Evolutionary conservation across 2,888 invertebrate genomes (phyloP).

Genomic region (Polylopha cassiicola): DNA sequence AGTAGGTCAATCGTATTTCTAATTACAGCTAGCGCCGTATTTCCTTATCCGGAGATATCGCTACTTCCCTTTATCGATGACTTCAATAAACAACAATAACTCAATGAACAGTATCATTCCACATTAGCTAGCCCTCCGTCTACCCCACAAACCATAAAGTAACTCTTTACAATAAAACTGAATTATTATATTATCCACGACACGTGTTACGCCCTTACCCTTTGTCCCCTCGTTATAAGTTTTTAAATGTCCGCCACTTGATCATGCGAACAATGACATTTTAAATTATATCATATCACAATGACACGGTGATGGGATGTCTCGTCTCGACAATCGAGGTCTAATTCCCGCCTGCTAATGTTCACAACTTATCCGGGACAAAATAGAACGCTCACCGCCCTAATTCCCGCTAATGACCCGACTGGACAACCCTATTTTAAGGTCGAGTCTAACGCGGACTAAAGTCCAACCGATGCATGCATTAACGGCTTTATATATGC

Average conservation of each 20-base stretch:
- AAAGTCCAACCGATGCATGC: conserved; percentile 29
- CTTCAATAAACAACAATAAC: conserved; percentile 15
- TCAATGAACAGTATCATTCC: conserved; percentile 14
- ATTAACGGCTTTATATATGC: conserved; percentile 14
- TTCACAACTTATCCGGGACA: conserved; percentile 42
- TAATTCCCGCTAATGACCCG: conserved; percentile 58
- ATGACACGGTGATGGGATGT: conserved; percentile 26
- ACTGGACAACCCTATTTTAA: conserved; percentile 42
- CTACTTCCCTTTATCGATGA: conserved; percentile 12
- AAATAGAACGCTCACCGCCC: conserved; percentile 45
- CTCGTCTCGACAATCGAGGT: conserved; percentile 44
- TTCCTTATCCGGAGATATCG: neutral
- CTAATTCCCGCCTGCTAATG: conserved; percentile 49
- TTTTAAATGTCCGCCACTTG: conserved; percentile 42
- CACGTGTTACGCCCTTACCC: conserved; percentile 66
- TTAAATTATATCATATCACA: conserved; percentile 65
- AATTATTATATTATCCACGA: conserved; percentile 36
- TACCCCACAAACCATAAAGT: conserved; percentile 15
- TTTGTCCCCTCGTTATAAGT: conserved; percentile 55
- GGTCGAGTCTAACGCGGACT: conserved; percentile 31
- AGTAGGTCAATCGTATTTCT: conserved; percentile 6
- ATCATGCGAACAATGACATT: conserved; percentile 55
- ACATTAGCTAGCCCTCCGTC: conserved; percentile 9
- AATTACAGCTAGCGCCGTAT: conserved; percentile 10
- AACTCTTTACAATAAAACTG: conserved; percentile 18